These are phyloP conservation scores for Drosophila pseudoananassae DNA, from an alignment of 1,140 invertebrate species.

Conservation along the genomic window DNA sequence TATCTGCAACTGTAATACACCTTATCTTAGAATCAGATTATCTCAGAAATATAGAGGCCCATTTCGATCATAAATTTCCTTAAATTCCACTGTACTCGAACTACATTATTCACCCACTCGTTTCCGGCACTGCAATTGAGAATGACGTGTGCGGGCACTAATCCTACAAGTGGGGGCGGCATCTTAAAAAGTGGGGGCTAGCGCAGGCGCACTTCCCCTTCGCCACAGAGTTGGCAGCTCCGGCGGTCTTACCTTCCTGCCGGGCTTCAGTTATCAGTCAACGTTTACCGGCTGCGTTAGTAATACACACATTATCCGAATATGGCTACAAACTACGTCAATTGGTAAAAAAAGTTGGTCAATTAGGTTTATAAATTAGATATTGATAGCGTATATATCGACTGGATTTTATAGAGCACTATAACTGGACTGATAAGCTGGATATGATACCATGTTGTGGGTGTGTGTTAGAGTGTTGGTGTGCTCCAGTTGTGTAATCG, in stretches of 20 bases:
- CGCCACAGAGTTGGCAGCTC: slow-evolving; percentile 11
- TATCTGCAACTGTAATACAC: no score
- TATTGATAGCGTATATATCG: slow-evolving; percentile 12
- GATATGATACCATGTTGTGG: slow-evolving; percentile 6
- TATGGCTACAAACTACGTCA: slow-evolving; percentile 19
- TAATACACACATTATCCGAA: slow-evolving; percentile 8
- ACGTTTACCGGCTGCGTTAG: slow-evolving; percentile 37
- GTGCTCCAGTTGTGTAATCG: slow-evolving; percentile 39
- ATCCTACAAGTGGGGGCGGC: slow-evolving; percentile 26
- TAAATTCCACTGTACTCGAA: neutral
- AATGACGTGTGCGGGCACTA: neutral
- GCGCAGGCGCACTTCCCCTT: slow-evolving; percentile 32
- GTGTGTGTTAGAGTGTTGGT: slow-evolving; percentile 9
- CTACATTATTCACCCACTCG: slow-evolving; percentile 1
- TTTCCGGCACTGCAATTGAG: slow-evolving; percentile 17
- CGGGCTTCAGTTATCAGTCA: slow-evolving; percentile 35
- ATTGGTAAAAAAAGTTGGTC: slow-evolving; percentile 36
- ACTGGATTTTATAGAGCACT: slow-evolving; percentile 8
- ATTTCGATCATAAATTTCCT: no score
- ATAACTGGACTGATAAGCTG: slow-evolving; percentile 19
- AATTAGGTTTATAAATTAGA: slow-evolving; percentile 22
- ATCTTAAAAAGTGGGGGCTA: slow-evolving; percentile 5
- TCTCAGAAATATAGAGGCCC: no score
- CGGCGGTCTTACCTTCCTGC: slow-evolving; percentile 4
- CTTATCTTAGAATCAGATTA: no score